Base-by-base conservation (phyloP, 2,113 vertebrate genomes). In the Daphoenositta chrysoptera region DNA sequence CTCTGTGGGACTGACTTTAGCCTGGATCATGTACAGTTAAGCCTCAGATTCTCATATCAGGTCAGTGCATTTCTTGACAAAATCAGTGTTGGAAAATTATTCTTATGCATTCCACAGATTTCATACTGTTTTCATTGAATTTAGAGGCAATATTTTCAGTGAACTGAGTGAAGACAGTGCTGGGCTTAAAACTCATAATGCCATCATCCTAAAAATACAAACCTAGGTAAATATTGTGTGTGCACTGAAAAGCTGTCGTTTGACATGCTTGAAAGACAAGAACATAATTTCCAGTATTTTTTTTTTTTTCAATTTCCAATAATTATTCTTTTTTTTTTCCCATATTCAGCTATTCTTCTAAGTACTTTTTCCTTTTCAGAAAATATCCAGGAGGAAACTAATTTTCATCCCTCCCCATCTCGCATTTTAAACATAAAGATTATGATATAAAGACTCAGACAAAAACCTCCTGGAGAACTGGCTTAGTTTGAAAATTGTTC, bases 401-500 rank as follows among this genome's bases (percentile, higher is more conserved):
- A 40, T 16, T 60, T 75, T 28, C 31, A 19, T 12, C 42, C 27
- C 22, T 40, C 19, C 7, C 13, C 21, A 22, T 80, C 15, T 88
- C 66, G 27, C 73, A 54, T 31, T 73, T 50, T 42, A 61, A 61
- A 27, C 40, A 48, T 24, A 77, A 88, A 88, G 12, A 39, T 78
- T 80, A 33, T 44, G 40, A 56, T 82, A 27, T 30, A 66, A 83
- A 88, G 30, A 40, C 64, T 72, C 79, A 72, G 19, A 68, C 17
- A 30, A 13, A 83, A 68, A 57, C 33, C 53, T 82, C 35, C 70
- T n/a, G 15, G 58, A 94, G 84, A 94, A 7, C 20, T 88, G n/a
- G 12, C 28, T 48, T 14, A 13, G 40, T 88, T 89, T 93, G 40
- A 76, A 94, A 94, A 93, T 40, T 72, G 28, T 82, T 95, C 76